phyloP scores from a whole-genome alignment of 1,140 invertebrate genomes.

The Macrostomum lignano region DNA sequence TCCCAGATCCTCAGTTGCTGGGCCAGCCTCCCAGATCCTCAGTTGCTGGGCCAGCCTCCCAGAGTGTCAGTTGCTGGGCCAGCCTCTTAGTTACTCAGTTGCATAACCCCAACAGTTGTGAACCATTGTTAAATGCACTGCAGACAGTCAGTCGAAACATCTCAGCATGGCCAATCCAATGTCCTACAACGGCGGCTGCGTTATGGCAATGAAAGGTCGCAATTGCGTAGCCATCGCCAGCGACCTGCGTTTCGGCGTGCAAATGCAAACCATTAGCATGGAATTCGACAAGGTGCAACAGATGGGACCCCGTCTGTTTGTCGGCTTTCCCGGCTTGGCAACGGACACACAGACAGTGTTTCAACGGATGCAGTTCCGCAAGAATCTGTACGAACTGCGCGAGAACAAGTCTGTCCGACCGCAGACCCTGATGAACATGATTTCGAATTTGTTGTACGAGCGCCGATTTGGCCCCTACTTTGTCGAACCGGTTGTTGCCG shows the following conservation, averaged over 20 bases:
- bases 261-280: constrained; percentile 50
- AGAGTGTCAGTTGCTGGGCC: too few relatives aligned
- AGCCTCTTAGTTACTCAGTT: too few relatives aligned
- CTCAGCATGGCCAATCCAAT: too few relatives aligned
- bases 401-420: constrained; percentile 69
- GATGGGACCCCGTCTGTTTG: constrained; percentile 56
- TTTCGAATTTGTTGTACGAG: constrained; percentile 81
- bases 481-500: constrained; percentile 76
- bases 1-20: too few relatives aligned
- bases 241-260: constrained; percentile 68
- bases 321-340: constrained; percentile 69
- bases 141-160: too few relatives aligned
- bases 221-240: constrained; percentile 87
- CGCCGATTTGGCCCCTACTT: constrained; percentile 84
- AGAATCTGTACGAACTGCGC: constrained; percentile 64
- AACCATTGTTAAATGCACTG: too few relatives aligned
- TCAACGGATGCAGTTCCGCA: constrained; percentile 54
- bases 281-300: constrained; percentile 72
- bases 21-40: too few relatives aligned
- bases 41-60: too few relatives aligned
- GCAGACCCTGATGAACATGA: constrained; percentile 61
- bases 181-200: constrained; percentile 73
- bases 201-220: constrained; percentile 91
- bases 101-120: too few relatives aligned
- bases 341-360: constrained; percentile 73